These are phyloP conservation scores for Sebastes diploproa DNA, from an alignment of 2,797 vertebrate species.

Conservation along the genomic window DNA sequence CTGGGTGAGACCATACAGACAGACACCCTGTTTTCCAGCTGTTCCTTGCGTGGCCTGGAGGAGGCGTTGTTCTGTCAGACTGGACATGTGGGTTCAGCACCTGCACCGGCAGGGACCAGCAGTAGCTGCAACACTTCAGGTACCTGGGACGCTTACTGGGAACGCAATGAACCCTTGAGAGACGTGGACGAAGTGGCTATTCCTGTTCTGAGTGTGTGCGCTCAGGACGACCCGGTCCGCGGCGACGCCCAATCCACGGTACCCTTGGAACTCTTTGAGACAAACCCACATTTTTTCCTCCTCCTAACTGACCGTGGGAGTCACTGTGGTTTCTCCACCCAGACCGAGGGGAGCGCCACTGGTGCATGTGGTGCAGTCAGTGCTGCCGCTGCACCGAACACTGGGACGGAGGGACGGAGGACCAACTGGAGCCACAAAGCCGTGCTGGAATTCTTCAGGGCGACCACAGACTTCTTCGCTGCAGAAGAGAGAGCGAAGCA, in stretches of 20 bases:
- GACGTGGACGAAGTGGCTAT: slow-evolving; percentile 88
- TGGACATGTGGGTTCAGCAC: slow-evolving; percentile 17
- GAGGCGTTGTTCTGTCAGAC: slow-evolving; percentile 83
- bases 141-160: slow-evolving; percentile 87
- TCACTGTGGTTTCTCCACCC: slow-evolving; percentile 84
- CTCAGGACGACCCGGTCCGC: slow-evolving; percentile 84
- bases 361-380: not conserved
- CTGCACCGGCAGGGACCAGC: slow-evolving; percentile 9
- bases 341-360: slow-evolving; percentile 20
- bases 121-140: slow-evolving; percentile 12
- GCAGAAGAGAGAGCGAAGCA: slow-evolving; percentile 83
- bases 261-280: slow-evolving; percentile 87
- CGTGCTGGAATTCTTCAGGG: slow-evolving; percentile 85
- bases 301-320: slow-evolving; percentile 82
- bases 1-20: slow-evolving; percentile 79
- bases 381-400: not conserved
- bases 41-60: slow-evolving; percentile 81
- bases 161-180: slow-evolving; percentile 84
- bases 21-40: slow-evolving; percentile 82
- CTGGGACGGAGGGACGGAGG: slow-evolving; percentile 7
- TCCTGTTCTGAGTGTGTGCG: slow-evolving; percentile 85
- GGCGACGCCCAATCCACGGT: slow-evolving; percentile 77
- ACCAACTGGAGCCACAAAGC: slow-evolving; percentile 84
- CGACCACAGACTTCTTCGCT: slow-evolving; percentile 85
- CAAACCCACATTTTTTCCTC: slow-evolving; percentile 88